Percentiles rank a stretch among this genome's conserved stretches.
Conservation (phyloP, 2,888 invertebrate genomes). For the Biston stratarius region DNA sequence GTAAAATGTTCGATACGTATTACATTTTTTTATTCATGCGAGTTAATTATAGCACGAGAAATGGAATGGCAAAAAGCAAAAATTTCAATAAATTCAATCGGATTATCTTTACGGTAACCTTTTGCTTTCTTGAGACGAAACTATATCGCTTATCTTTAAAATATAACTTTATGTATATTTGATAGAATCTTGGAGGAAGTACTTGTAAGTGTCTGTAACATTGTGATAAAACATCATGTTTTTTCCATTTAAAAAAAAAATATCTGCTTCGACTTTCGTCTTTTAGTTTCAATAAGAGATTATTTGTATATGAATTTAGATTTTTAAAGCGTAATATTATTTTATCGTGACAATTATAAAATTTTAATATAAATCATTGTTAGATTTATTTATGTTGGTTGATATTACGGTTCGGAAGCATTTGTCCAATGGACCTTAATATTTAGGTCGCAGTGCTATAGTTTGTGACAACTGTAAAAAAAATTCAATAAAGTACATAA, state of each 20-base stretch:
- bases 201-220: constrained; percentile 76
- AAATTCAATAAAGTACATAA: constrained; percentile 81
- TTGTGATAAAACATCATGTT: constrained; percentile 84
- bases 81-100: constrained; percentile 21
- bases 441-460: constrained; percentile 83
- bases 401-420: constrained; percentile 74
- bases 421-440: constrained; percentile 80
- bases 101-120: constrained; percentile 58
- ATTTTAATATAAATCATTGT: constrained; percentile 67
- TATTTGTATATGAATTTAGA: constrained; percentile 85
- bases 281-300: constrained; percentile 81
- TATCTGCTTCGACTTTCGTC: constrained; percentile 75
- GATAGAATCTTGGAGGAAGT: constrained; percentile 78
- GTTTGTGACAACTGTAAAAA: constrained; percentile 81
- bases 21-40: background rate
- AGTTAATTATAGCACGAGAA: too few species aligned
- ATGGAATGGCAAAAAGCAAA: too few species aligned
- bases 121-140: constrained; percentile 79
- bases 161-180: constrained; percentile 84
- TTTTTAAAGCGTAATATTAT: constrained; percentile 72
- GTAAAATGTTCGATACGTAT: background rate
- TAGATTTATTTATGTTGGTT: constrained; percentile 79
- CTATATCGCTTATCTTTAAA: constrained; percentile 70
- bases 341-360: constrained; percentile 78
- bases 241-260: constrained; percentile 76